Evolutionary conservation across 2,797 vertebrate genomes (phyloP).

Genomic region (Hydrophis major): DNA sequence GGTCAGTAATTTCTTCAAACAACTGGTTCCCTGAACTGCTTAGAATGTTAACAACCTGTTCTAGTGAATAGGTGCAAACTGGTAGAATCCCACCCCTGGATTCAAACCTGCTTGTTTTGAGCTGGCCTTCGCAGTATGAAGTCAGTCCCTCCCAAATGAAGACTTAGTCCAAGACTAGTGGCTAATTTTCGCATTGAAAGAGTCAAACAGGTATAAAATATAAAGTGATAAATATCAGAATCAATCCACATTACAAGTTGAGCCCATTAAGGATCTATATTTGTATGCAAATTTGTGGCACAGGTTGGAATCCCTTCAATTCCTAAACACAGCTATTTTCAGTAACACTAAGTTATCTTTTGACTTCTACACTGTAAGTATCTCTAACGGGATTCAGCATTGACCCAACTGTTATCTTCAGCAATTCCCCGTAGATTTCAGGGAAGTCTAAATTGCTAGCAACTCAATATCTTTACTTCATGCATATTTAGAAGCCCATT

Average conservation of each 20-base stretch:
- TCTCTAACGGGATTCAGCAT: background rate
- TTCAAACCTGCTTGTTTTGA: background rate
- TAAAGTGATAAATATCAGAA: background rate
- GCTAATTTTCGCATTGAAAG: background rate
- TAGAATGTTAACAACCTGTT: no score
- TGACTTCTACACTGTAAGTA: background rate
- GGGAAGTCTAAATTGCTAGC: background rate
- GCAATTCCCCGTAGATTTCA: conserved; percentile 2
- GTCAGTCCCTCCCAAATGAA: background rate
- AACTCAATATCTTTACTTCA: background rate
- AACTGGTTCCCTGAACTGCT: no score
- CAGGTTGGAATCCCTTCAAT: background rate
- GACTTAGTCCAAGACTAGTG: background rate
- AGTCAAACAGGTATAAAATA: background rate
- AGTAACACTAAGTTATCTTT: background rate
- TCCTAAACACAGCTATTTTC: conserved; percentile 1
- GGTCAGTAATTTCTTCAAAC: no score
- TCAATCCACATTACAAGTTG: background rate
- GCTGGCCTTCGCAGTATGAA: background rate
- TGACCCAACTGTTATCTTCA: background rate
- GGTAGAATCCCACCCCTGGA: no score
- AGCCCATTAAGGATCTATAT: background rate
- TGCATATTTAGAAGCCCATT: conserved; percentile 8
- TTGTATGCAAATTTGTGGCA: background rate
- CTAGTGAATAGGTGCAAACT: no score